These are phyloP conservation scores for Columba livia DNA, from an alignment of 2,113 vertebrate genomes.

Conservation along the genomic window DNA sequence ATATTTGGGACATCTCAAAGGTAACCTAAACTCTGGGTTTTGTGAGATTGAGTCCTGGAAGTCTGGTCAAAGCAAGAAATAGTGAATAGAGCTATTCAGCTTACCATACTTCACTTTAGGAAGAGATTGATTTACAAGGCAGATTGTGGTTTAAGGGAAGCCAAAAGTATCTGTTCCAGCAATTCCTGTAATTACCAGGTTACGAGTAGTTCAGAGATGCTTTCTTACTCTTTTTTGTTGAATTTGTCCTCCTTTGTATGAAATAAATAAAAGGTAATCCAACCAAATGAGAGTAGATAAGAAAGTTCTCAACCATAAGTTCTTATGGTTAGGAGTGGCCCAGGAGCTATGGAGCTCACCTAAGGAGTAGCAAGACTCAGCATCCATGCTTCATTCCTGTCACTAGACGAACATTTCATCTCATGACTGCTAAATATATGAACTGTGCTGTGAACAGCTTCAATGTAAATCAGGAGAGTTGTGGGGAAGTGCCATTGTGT, in stretches of 20 bases:
- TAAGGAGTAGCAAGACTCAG: neutral
- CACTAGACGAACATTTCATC: neutral
- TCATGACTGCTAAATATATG: neutral
- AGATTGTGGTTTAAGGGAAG: neutral
- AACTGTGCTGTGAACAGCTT: neutral
- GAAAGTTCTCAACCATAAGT: neutral
- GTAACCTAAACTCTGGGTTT: neutral
- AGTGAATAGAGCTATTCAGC: neutral
- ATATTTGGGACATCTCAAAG: neutral
- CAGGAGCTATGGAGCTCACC: neutral
- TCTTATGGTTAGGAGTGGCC: neutral
- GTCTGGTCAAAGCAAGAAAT: fast-evolving
- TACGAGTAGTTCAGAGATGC: neutral
- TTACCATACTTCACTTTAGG: neutral
- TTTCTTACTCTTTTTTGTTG: neutral
- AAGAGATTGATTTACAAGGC: neutral
- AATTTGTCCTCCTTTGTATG: neutral
- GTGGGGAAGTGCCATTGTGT: neutral
- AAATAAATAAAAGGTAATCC: neutral
- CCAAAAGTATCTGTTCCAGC: neutral
- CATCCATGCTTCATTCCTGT: neutral
- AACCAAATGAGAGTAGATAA: neutral
- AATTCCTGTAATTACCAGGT: neutral
- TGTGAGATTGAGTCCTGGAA: neutral
- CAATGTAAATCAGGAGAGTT: neutral